Evolutionary conservation across 2,113 vertebrate genomes (phyloP), one percentile per base, ranked within the genome.

Genomic region (Tragelaphus scriptus): DNA sequence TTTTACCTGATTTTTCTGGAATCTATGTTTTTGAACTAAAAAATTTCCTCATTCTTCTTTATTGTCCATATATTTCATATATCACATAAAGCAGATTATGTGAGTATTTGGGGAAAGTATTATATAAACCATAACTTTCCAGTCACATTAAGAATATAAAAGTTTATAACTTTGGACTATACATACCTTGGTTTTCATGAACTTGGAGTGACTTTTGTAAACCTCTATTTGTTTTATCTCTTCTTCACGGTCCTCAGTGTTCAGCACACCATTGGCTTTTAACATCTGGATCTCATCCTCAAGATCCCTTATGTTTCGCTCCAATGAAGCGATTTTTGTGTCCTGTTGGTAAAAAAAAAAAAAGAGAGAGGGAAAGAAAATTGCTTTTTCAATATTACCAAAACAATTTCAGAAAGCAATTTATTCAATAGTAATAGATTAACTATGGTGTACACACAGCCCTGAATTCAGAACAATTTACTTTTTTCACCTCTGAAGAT

Each of bases 241-340:
- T 98, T 99, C 99, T 98, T 99, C 99, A 15, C 99, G 98, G 98
- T 99, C 99, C 96, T 99, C 99, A 15, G 99, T 99, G 98, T 99
- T 99, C 98, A 99, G 98, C 98, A 99, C 99, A 97, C 99, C 99
- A 97, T 99, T 99, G 86, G 99, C 99, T 98, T 99, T 99, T 97
- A 99, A 98, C 99, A 99, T 99, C 99, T 99, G 99, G 98, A 99
- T 99, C 98, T 99, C 99, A 99, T 99, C 99, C 99, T 99, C 99
- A 91, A 99, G 99, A 98, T 99, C 99, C 97, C 99, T 99, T 98
- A 99, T 99, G 99, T 99, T 99, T 97, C 99, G 99, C 98, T 99
- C 99, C 98, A 99, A 98, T 68, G 99, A 99, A 96, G 99, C 99
- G 88, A 99, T 99, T 99, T 99, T 99, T 98, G 99, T 99, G 98